A percentile compares a stretch with the other conserved stretches of the same genome.
These are phyloP conservation scores for Dendrolimus houi DNA, from an alignment of 2,888 invertebrate species.

Conservation along the genomic window DNA sequence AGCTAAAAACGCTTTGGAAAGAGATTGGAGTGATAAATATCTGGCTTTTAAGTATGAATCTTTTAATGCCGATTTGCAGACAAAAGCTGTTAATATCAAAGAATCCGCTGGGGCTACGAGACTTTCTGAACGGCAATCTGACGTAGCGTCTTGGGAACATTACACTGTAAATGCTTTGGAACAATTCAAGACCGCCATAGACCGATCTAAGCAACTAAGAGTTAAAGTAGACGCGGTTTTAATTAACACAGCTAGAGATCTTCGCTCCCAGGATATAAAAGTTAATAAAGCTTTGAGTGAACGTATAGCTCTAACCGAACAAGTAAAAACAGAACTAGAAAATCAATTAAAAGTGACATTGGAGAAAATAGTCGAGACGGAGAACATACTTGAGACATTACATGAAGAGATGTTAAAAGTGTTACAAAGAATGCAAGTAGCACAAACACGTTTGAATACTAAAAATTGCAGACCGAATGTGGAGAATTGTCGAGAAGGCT, in stretches of 20 bases:
- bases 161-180: conserved; percentile 85
- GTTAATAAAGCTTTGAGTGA: conserved; percentile 85
- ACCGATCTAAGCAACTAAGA: conserved; percentile 82
- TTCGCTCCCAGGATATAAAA: conserved; percentile 86
- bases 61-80: conserved; percentile 81
- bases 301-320: conserved; percentile 85
- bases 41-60: conserved; percentile 87
- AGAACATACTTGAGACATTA: conserved; percentile 54
- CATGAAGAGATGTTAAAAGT: conserved; percentile 62
- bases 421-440: conserved; percentile 58
- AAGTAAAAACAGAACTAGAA: conserved; percentile 82
- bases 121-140: conserved; percentile 88
- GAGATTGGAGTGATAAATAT: conserved; percentile 93
- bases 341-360: conserved; percentile 77
- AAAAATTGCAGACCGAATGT: conserved; percentile 57
- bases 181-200: conserved; percentile 83
- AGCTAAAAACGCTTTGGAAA: conserved; percentile 86
- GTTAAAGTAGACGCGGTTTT: conserved; percentile 83
- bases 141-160: conserved; percentile 89
- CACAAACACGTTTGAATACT: conserved; percentile 59
- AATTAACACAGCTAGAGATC: conserved; percentile 85
- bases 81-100: conserved; percentile 81
- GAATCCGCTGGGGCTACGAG: conserved; percentile 88
- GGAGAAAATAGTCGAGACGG: conserved; percentile 57
- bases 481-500: conserved; percentile 65